These are phyloP conservation scores for Varroa destructor DNA, from an alignment of 1,140 invertebrate species.

Conservation along the genomic window DNA sequence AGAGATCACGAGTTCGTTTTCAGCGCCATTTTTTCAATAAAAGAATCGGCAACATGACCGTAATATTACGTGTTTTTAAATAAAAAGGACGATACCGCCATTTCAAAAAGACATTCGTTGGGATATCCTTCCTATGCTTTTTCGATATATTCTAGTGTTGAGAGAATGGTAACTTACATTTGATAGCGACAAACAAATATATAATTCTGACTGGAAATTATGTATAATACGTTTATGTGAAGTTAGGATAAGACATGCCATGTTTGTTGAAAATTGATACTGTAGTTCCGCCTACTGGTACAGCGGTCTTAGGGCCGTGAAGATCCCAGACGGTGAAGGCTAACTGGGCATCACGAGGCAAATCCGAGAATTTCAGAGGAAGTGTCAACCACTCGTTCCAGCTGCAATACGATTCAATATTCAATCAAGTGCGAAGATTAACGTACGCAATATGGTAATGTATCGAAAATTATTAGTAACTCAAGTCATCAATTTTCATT, in stretches of 20 bases:
- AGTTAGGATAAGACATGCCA: slow-evolving; percentile 42
- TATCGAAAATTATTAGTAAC: not conserved
- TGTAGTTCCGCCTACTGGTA: slow-evolving; percentile 74
- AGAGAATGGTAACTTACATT: too few species aligned
- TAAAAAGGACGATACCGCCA: too few species aligned
- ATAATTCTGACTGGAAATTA: too few species aligned
- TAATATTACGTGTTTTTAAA: too few species aligned
- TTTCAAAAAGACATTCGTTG: too few species aligned
- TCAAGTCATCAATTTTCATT: not conserved
- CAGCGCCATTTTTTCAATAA: too few species aligned
- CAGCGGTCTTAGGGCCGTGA: slow-evolving; percentile 62
- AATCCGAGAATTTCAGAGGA: slow-evolving; percentile 76
- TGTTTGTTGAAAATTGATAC: slow-evolving; percentile 83
- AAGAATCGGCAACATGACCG: too few species aligned
- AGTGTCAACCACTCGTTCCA: slow-evolving; percentile 97
- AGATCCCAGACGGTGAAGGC: slow-evolving; percentile 86
- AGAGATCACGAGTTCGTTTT: too few species aligned
- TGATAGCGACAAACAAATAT: too few species aligned
- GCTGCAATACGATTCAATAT: slow-evolving; percentile 43
- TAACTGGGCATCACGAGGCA: slow-evolving; percentile 75
- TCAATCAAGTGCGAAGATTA: slow-evolving; percentile 29
- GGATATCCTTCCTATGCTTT: too few species aligned
- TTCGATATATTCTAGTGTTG: too few species aligned
- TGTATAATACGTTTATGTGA: not conserved
- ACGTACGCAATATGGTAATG: not conserved